Conservation (phyloP, 2,113 vertebrate species). For the Microcebus tavaratra region DNA sequence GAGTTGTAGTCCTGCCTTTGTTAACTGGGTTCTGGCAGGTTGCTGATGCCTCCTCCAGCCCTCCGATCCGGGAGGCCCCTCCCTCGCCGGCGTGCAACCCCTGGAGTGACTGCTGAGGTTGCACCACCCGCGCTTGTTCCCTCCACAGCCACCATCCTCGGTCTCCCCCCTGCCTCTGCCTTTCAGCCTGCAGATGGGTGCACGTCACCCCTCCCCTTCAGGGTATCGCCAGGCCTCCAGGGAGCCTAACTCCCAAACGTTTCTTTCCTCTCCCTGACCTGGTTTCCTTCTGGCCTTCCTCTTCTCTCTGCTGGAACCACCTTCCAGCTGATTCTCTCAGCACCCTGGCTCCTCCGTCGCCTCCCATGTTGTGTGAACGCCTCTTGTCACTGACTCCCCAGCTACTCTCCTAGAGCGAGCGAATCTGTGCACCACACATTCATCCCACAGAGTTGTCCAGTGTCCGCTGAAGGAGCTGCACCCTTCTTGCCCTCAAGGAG, state of each 20-base stretch:
- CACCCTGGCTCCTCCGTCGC: not conserved
- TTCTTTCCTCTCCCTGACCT: not conserved
- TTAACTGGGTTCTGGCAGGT: constrained; percentile 73
- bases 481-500: not conserved
- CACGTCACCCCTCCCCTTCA: not conserved
- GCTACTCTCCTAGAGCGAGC: no score
- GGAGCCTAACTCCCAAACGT: not conserved
- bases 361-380: not conserved
- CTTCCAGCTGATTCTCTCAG: not conserved
- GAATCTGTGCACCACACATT: not conserved
- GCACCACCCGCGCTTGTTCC: not conserved
- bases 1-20: constrained; percentile 85
- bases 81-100: not conserved
- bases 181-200: not conserved
- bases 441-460: not conserved
- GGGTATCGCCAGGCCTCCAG: not conserved
- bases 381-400: not conserved
- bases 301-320: not conserved
- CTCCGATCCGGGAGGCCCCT: not conserved
- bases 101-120: not conserved
- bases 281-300: not conserved
- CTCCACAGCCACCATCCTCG: not conserved
- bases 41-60: not conserved
- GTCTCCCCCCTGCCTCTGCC: not conserved
- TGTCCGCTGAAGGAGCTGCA: not conserved